Conservation (phyloP, 2,113 vertebrate species). For the Coreoperca whiteheadi region DNA sequence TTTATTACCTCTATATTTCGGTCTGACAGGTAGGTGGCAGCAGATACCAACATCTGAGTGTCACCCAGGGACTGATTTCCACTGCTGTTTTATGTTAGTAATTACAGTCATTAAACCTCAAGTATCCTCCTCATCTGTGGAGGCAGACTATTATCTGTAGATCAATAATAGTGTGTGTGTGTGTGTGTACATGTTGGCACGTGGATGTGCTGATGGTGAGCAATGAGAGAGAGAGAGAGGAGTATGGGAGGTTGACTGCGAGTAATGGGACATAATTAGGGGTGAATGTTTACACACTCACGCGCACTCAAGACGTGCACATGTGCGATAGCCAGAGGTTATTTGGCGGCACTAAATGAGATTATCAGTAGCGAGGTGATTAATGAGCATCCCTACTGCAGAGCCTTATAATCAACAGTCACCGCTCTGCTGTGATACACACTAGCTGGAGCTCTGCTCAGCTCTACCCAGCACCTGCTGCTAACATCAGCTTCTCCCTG, state of each 20-base stretch:
- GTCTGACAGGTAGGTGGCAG: slow-evolving; percentile 63
- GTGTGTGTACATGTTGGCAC: not conserved
- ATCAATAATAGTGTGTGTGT: slow-evolving; percentile 49
- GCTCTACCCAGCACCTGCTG: slow-evolving; percentile 59
- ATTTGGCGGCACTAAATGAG: slow-evolving; percentile 78
- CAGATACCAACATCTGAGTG: slow-evolving; percentile 53
- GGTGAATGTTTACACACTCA: slow-evolving; percentile 62
- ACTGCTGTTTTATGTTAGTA: slow-evolving; percentile 51
- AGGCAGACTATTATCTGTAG: slow-evolving; percentile 54
- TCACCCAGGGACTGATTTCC: not conserved
- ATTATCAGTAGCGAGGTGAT: slow-evolving; percentile 76
- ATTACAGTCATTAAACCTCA: slow-evolving; percentile 70
- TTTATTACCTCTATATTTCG: not conserved
- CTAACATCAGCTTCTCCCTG: slow-evolving; percentile 52
- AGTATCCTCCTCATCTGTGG: slow-evolving; percentile 56
- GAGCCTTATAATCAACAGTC: slow-evolving; percentile 67
- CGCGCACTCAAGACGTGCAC: slow-evolving; percentile 28
- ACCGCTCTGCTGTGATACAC: slow-evolving; percentile 59
- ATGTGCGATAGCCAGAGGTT: slow-evolving; percentile 65
- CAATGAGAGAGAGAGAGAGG: slow-evolving; percentile 6
- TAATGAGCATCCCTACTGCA: slow-evolving; percentile 75
- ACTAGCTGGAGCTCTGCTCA: slow-evolving; percentile 44
- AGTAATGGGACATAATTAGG: slow-evolving; percentile 74
- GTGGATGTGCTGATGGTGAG: slow-evolving; percentile 24
- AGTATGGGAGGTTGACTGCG: slow-evolving; percentile 56